Base-by-base conservation (phyloP, 2,888 invertebrate species). In the Drosophila tanythrix region DNA sequence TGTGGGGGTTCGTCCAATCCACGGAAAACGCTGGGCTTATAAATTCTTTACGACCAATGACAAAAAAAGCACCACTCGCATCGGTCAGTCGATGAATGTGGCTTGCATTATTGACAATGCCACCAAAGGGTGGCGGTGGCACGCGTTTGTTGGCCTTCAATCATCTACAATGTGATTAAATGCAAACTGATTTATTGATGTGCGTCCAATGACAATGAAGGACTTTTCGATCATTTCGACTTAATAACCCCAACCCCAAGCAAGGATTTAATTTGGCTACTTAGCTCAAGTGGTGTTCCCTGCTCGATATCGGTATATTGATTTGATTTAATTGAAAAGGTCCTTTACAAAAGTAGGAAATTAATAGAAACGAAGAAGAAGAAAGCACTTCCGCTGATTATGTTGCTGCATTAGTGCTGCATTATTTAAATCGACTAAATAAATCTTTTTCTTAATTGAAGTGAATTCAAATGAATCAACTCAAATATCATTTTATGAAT, bases 91-190 rank as follows among this genome's bases (percentile, higher is more conserved):
- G n/a, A 46, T 35, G 8, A 62, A 62, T 46, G 27, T 53, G 5
- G n/a, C 53, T 46, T 53, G 53, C 40, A 55, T 55, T 62, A 62
- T 55, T 62, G 46, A 55, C 46, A 31, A 53, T 13, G 27, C 33
- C 33, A 33, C 33, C 33, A 33, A 11, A 33, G 33, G 11, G 33
- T 21, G 52, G 25, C 40, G 33, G 33, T 21, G 27, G 33, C n/a
- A 29, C n/a, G 29, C 4, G 51, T 6, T 51, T 4, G 21, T 31
- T 21, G 52, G 13, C 25, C 7, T 15, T 18, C n/a, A n/a, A 33
- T 11, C 31, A 48, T 25, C 46, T 27, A 5, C 25, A 21, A 35
- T 55, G 43, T 35, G 31, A 52, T 61, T 61, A 43, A 62, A 43
- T 15, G 15, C 46, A 8, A 46, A 46, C 43, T 40, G 33, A 53